Percentiles rank a stretch among this genome's conserved stretches.
These are phyloP conservation scores for Brachylomia viminalis DNA, from an alignment of 2,888 invertebrate species.

Conservation along the genomic window DNA sequence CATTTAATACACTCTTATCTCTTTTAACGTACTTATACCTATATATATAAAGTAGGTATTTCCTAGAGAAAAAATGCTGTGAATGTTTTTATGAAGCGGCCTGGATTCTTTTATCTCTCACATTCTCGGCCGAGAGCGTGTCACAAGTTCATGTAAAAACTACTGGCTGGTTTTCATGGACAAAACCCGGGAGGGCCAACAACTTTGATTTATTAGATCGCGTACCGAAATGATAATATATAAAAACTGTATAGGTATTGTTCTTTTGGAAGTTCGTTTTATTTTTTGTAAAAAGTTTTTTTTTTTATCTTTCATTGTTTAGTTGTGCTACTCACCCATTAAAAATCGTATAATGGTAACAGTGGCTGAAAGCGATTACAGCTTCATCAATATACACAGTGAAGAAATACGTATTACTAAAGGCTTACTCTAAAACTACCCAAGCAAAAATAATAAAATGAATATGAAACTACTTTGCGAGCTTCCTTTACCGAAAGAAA, in stretches of 20 bases:
- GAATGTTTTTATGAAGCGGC: constrained; percentile 23
- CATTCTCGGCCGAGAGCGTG: background rate
- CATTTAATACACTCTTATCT: background rate
- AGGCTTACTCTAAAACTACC: background rate
- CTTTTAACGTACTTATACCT: background rate
- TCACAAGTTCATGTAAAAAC: constrained; percentile 28
- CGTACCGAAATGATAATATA: background rate
- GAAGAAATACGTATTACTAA: background rate
- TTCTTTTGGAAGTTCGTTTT: background rate
- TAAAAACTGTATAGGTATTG: too few species aligned
- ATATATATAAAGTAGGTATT: background rate
- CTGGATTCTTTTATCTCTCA: background rate
- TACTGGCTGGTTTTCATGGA: constrained; percentile 14
- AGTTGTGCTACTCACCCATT: background rate
- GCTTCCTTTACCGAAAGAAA: background rate
- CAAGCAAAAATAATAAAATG: background rate
- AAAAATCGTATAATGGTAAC: background rate
- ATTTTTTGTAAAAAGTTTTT: background rate
- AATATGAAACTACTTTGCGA: background rate
- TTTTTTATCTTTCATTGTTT: background rate
- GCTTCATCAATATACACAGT: background rate
- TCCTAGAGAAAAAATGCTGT: constrained; percentile 4
- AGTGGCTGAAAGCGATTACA: background rate
- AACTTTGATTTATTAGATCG: constrained; percentile 13
- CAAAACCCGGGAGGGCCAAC: background rate